Percentiles rank a stretch among this genome's conserved stretches.
Conservation (phyloP, 53 echinoderm and acorn worm genomes). For the Echinometra lucunter region DNA sequence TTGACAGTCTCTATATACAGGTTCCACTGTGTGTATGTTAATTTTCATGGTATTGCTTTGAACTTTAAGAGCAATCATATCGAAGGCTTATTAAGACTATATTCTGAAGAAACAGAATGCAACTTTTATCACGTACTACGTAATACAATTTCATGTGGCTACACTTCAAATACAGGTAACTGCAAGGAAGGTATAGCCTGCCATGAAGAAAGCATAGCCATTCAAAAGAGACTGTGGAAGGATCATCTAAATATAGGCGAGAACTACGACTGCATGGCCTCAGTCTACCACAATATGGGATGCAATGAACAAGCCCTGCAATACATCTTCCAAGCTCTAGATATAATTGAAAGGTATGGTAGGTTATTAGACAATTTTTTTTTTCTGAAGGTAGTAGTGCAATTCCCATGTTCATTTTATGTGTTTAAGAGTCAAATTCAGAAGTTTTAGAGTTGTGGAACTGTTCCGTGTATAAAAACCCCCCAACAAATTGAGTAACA, state of each 20-base stretch:
- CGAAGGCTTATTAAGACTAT: no score
- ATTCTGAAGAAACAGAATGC: no score
- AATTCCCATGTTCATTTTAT: no score
- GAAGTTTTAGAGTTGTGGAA: no score
- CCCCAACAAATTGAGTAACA: no score
- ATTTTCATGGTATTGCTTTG: no score
- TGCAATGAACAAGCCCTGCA: conserved; percentile 37
- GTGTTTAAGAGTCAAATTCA: no score
- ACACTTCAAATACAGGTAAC: background rate
- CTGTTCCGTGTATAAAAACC: no score
- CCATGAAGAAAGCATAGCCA: conserved; percentile 45
- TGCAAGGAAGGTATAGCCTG: conserved; percentile 17
- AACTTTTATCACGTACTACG: no score
- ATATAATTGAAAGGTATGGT: conserved; percentile 57
- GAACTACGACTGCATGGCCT: conserved; percentile 66
- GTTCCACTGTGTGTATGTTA: no score
- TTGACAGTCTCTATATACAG: no score
- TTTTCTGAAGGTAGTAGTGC: background rate
- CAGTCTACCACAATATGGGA: conserved; percentile 59
- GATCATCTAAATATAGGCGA: conserved; percentile 56
- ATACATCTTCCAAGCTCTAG: conserved; percentile 17
- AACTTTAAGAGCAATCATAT: no score
- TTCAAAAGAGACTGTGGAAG: conserved; percentile 56
- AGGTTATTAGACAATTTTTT: background rate
- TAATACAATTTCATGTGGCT: background rate